Evolutionary conservation across 2,888 invertebrate genomes (phyloP), one percentile per base, ranked within the genome.

Genomic region (Hypolimnas misippus): DNA sequence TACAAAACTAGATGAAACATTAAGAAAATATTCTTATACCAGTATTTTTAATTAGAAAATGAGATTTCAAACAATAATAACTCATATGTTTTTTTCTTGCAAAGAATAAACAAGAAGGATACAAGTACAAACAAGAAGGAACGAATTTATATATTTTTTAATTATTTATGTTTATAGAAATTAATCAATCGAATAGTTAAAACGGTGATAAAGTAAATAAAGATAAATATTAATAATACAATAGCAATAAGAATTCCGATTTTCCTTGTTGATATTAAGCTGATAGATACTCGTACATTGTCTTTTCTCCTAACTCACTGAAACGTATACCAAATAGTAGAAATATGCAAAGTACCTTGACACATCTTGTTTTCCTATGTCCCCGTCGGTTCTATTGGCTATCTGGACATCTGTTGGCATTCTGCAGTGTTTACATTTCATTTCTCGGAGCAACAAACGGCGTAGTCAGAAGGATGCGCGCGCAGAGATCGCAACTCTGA

Each of bases 351-450:
- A 42, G 12, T 10, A 16, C 54, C 25, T 25, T 46, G 63, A 67
- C 81, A 65, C 75, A 77, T 86, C n/a, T n/a, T 73, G 80, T 63
- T 63, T 62, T 62, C 64, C 65, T 77, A 67, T 76, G 69, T 80
- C 83, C 59, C 29, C 73, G 76, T 72, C 74, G 67, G 72, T 75
- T 79, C 83, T 86, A 89, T 90, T 89, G 90, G 87, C 89, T 90
- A 91, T 89, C 90, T 89, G 91, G 89, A 89, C 90, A 89, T 90
- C 87, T 89, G 89, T 83, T 84, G 79, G 86, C 83, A 81, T 82
- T 79, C 77, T 81, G 77, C 82, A 79, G 79, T 91, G 91, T 91
- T 91, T 90, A 79, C 88, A 81, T 91, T 91, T 90, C 91, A 91
- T 91, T 86, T 89, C 89, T 87, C 81, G 78, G 73, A 84, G 86